These are phyloP conservation scores for Zaprionus tsacasi DNA, from an alignment of 1,140 invertebrate genomes.

Conservation along the genomic window DNA sequence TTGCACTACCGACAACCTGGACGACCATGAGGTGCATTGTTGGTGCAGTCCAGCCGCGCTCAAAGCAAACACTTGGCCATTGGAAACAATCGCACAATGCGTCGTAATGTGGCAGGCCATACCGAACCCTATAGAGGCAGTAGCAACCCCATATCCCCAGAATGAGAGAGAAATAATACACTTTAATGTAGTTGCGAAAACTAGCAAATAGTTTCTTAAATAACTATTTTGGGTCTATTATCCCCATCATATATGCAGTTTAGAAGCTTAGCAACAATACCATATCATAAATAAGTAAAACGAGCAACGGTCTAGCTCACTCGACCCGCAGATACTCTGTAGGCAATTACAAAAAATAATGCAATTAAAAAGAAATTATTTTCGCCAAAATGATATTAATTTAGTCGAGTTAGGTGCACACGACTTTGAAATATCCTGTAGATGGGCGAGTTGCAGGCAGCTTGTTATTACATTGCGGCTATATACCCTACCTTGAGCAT, in stretches of 20 bases:
- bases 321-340: neutral
- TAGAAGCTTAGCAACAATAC: neutral
- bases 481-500: slow-evolving; percentile 76
- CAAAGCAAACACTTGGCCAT: slow-evolving; percentile 76
- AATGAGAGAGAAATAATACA: neutral
- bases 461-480: slow-evolving; percentile 46
- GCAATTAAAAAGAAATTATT: neutral
- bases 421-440: neutral
- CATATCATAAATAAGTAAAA: neutral
- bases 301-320: neutral
- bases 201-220: neutral
- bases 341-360: neutral
- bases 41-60: slow-evolving; percentile 60
- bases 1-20: neutral
- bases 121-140: neutral
- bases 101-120: neutral
- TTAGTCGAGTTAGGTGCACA: neutral
- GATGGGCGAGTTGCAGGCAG: neutral
- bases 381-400: neutral
- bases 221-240: neutral
- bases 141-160: too few relatives aligned
- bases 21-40: neutral
- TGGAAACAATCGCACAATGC: slow-evolving; percentile 81
- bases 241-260: neutral
- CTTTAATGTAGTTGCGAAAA: neutral